phyloP scores from a whole-genome alignment of 2,113 vertebrate species.

The Carollia perspicillata region DNA sequence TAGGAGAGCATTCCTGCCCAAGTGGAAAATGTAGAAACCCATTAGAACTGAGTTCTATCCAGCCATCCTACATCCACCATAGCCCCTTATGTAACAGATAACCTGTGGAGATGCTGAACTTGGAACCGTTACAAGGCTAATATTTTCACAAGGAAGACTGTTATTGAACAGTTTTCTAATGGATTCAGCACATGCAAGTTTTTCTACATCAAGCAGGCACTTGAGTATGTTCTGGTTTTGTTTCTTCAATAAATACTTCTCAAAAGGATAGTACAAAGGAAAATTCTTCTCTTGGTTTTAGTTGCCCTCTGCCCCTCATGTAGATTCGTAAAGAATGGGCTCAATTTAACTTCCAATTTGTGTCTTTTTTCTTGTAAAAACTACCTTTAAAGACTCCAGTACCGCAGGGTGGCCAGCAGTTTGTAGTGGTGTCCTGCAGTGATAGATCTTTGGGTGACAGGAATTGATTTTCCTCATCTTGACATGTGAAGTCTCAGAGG shows the following conservation, averaged over 20 bases:
- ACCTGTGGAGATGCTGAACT: constrained; percentile 74
- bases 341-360: constrained; percentile 29
- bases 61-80: constrained; percentile 47
- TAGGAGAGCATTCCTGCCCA: neutral
- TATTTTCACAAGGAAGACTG: constrained; percentile 80
- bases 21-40: neutral
- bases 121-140: constrained; percentile 79
- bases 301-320: constrained; percentile 53
- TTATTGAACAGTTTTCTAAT: constrained; percentile 73
- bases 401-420: neutral
- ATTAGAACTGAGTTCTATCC: neutral
- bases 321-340: constrained; percentile 50
- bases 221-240: constrained; percentile 52
- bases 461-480: constrained; percentile 62
- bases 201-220: constrained; percentile 66
- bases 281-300: constrained; percentile 38
- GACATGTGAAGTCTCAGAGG: constrained; percentile 63
- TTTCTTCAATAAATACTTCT: constrained; percentile 74
- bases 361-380: constrained; percentile 57
- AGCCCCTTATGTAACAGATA: constrained; percentile 75
- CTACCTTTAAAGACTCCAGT: constrained; percentile 18
- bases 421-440: constrained; percentile 47
- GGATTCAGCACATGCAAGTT: constrained; percentile 73
- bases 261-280: constrained; percentile 52
- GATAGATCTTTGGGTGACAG: constrained; percentile 46